phyloP scores from a whole-genome alignment of 1,140 invertebrate species.

The Stegodyphus dumicola region DNA sequence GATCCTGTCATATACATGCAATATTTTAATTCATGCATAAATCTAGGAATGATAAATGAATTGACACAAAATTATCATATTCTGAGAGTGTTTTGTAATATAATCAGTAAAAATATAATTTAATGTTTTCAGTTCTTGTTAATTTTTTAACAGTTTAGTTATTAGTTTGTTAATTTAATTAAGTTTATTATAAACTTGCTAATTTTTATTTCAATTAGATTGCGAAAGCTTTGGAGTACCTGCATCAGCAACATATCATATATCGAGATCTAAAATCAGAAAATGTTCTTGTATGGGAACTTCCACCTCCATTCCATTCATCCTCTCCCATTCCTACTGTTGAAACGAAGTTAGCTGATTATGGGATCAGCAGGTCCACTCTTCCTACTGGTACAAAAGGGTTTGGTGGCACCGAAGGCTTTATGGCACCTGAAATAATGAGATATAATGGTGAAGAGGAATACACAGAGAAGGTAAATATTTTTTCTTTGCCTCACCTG shows the following conservation, averaged over 20 bases:
- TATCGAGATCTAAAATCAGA: constrained; percentile 98
- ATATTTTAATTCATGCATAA: too few species aligned
- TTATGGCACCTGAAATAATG: constrained; percentile 99
- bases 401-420: constrained; percentile 96
- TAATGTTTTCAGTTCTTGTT: background rate
- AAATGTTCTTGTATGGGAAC: constrained; percentile 96
- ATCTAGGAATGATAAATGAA: too few species aligned
- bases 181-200: background rate
- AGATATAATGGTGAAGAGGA: constrained; percentile 98
- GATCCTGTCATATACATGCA: too few species aligned
- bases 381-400: constrained; percentile 93
- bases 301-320: constrained; percentile 78
- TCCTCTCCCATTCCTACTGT: constrained; percentile 69
- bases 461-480: constrained; percentile 91
- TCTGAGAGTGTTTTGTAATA: too few species aligned
- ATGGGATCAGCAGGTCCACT: constrained; percentile 91
- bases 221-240: constrained; percentile 93
- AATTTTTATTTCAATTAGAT: constrained; percentile 71
- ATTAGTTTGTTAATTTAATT: background rate
- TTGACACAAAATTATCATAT: too few species aligned
- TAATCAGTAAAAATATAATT: background rate
- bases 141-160: background rate
- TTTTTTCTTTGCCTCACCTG: background rate
- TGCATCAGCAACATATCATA: constrained; percentile 94
- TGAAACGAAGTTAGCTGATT: constrained; percentile 94